phyloP scores from a whole-genome alignment of 2,797 vertebrate genomes.

The Taenioides sp. region DNA sequence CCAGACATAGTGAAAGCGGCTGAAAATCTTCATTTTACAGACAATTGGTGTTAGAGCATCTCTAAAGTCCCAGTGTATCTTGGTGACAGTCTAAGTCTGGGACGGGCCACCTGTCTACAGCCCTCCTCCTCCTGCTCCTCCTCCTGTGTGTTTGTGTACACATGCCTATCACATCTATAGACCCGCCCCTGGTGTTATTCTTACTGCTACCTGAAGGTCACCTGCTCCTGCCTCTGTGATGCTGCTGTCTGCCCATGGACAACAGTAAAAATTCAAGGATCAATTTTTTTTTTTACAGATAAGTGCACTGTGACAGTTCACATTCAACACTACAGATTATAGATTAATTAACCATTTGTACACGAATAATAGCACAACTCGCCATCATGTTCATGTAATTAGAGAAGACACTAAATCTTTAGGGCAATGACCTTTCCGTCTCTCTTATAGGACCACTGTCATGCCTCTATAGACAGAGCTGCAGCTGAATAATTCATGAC shows the following conservation, averaged over 20 bases:
- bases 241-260: slow-evolving; percentile 28
- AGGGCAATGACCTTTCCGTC: slow-evolving; percentile 8
- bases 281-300: background rate
- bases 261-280: slow-evolving; percentile 4
- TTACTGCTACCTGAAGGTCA: slow-evolving; percentile 48
- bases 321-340: background rate
- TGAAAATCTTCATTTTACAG: slow-evolving; percentile 83
- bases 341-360: background rate
- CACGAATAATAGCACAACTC: background rate
- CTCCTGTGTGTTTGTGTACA: slow-evolving; percentile 2
- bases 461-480: slow-evolving; percentile 18
- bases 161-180: slow-evolving; percentile 27
- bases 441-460: background rate
- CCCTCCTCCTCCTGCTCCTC: slow-evolving; percentile 35
- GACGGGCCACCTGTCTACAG: slow-evolving; percentile 21
- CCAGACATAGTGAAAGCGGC: slow-evolving; percentile 88
- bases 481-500: slow-evolving; percentile 40
- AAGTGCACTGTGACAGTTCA: background rate
- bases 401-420: slow-evolving; percentile 8
- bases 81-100: slow-evolving; percentile 22
- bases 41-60: background rate
- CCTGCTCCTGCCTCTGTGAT: slow-evolving; percentile 23
- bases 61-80: slow-evolving; percentile 39
- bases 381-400: background rate
- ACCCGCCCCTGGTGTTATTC: slow-evolving; percentile 40